These are phyloP conservation scores for Ranitomeya imitator DNA, from an alignment of 2,113 vertebrate species.

Conservation along the genomic window DNA sequence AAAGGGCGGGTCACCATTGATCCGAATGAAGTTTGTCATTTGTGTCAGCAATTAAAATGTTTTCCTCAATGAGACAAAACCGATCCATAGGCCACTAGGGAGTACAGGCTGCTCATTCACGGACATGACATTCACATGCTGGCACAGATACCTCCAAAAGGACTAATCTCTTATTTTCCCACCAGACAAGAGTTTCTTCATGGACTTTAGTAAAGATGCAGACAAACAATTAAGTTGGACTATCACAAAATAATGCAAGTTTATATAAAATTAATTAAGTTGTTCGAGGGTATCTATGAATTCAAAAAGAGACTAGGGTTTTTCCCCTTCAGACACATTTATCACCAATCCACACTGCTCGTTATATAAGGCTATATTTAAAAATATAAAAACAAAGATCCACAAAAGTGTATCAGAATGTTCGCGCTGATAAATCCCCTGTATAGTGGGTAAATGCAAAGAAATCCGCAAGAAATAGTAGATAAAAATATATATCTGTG, in stretches of 20 bases:
- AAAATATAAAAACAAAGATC: too few species aligned
- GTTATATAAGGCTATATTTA: too few species aligned
- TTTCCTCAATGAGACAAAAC: slow-evolving; percentile 73
- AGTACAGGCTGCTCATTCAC: slow-evolving; percentile 61
- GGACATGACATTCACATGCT: background rate
- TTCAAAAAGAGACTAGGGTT: too few species aligned
- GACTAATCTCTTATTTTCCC: background rate
- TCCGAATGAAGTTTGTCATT: slow-evolving; percentile 79
- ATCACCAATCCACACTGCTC: too few species aligned
- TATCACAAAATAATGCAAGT: background rate
- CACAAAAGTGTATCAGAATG: too few species aligned
- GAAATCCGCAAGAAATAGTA: too few species aligned
- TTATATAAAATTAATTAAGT: background rate
- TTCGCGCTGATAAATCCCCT: too few species aligned
- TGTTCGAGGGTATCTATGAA: too few species aligned
- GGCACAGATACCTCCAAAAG: slow-evolving; percentile 3
- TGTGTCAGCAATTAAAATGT: slow-evolving; percentile 80
- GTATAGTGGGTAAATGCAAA: too few species aligned
- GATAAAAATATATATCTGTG: too few species aligned
- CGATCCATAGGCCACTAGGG: slow-evolving; percentile 64
- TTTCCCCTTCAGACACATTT: too few species aligned
- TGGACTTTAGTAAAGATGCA: background rate
- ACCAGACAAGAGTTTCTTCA: background rate
- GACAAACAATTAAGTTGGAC: background rate
- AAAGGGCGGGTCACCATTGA: slow-evolving; percentile 74